Conservation (phyloP, 1,140 invertebrate genomes). For the Trypoxylus dichotomus region DNA sequence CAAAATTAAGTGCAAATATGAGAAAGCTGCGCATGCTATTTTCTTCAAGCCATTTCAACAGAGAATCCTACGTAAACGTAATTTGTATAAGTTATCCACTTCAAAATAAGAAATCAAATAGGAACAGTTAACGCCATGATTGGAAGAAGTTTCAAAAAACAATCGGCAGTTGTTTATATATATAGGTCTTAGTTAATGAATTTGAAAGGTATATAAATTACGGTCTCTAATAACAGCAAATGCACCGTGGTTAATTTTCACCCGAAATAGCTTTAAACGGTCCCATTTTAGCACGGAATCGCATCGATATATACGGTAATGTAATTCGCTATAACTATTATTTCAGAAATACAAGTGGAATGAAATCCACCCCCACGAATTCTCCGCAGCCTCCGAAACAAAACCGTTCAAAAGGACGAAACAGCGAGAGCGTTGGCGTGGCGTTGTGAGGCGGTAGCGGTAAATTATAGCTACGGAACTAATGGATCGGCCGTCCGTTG, state of each 20-base stretch:
- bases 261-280: background rate
- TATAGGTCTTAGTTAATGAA: background rate
- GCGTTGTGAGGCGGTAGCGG: background rate
- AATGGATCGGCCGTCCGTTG: constrained; percentile 20
- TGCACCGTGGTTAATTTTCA: background rate
- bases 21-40: too few species aligned
- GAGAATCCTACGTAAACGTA: too few species aligned
- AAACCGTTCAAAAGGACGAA: background rate
- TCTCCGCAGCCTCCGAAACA: background rate
- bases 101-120: too few species aligned
- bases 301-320: background rate
- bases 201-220: background rate
- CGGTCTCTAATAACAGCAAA: background rate
- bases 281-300: background rate
- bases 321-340: background rate
- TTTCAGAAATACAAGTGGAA: background rate
- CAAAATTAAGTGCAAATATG: too few species aligned
- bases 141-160: too few species aligned
- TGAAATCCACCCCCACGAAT: background rate
- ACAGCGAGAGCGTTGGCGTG: background rate
- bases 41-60: too few species aligned
- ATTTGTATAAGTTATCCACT: too few species aligned
- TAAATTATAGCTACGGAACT: constrained; percentile 10
- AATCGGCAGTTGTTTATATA: too few species aligned
- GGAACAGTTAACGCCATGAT: too few species aligned